A percentile compares a stretch with the other conserved stretches of the same genome.
These are phyloP conservation scores for Papilio elwesi DNA, from an alignment of 2,888 invertebrate genomes.

Conservation along the genomic window DNA sequence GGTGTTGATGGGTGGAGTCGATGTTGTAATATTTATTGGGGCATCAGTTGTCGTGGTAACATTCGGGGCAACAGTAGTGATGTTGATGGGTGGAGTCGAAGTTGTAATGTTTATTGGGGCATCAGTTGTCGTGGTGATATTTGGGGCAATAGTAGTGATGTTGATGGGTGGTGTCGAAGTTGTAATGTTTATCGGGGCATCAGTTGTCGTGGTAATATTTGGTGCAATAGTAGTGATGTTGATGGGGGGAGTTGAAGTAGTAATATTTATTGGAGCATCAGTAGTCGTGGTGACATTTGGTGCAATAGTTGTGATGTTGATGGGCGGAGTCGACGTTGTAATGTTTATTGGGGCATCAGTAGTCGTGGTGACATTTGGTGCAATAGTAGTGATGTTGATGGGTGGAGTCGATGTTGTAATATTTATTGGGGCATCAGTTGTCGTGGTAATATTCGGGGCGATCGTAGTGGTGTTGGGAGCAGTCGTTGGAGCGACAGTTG, in stretches of 20 bases:
- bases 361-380: not conserved
- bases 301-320: conserved; percentile 19
- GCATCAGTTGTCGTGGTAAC: too few species aligned
- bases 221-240: conserved; percentile 15
- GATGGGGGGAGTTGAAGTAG: not conserved
- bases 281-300: conserved; percentile 32
- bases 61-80: conserved; percentile 21
- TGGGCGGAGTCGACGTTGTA: conserved; percentile 38
- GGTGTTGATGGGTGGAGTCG: too few species aligned
- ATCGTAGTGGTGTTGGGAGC: conserved; percentile 16
- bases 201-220: not conserved
- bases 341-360: conserved; percentile 38
- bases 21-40: too few species aligned
- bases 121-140: conserved; percentile 32
- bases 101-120: not conserved
- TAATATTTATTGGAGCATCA: not conserved
- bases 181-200: conserved; percentile 36
- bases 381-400: not conserved
- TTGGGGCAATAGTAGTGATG: conserved; percentile 25
- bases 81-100: not conserved
- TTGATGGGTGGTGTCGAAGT: conserved; percentile 31
- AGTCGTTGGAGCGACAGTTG: conserved; percentile 31
- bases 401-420: conserved; percentile 16
- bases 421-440: not conserved
- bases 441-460: conserved; percentile 35